Conservation (phyloP, 2,888 invertebrate species). For the Phengaris alcon region DNA sequence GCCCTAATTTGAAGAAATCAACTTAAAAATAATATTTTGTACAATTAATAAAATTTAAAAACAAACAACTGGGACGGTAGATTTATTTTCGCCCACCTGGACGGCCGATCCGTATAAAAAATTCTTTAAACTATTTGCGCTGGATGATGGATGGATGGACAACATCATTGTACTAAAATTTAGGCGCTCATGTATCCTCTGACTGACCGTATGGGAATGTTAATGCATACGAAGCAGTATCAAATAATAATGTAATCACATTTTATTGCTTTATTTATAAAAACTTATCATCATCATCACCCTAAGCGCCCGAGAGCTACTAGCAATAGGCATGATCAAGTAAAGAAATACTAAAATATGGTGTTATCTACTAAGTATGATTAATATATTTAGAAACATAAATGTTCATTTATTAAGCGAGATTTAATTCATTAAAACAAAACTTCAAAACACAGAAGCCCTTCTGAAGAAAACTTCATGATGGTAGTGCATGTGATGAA, state of each 20-base stretch:
- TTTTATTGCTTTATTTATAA: neutral
- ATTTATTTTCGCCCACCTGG: slow-evolving; percentile 9
- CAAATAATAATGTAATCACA: slow-evolving; percentile 35
- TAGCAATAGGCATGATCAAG: too few relatives aligned
- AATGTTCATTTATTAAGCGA: too few relatives aligned
- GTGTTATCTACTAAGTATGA: too few relatives aligned
- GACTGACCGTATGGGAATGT: slow-evolving; percentile 39
- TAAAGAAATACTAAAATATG: too few relatives aligned
- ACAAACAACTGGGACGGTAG: neutral
- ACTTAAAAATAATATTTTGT: neutral
- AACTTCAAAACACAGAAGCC: too few relatives aligned
- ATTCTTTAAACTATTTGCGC: slow-evolving; percentile 19
- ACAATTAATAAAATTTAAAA: slow-evolving; percentile 1
- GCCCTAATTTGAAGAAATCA: neutral
- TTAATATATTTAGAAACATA: too few relatives aligned
- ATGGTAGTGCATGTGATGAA: too few relatives aligned
- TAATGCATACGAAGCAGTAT: slow-evolving; percentile 36
- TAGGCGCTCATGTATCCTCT: slow-evolving; percentile 35
- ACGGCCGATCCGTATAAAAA: neutral
- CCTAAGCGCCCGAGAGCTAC: too few relatives aligned
- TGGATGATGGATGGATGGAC: too few relatives aligned
- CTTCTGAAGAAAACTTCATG: too few relatives aligned
- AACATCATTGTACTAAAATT: slow-evolving; percentile 37
- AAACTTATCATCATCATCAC: neutral
- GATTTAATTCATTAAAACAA: too few relatives aligned